phyloP scores from a whole-genome alignment of 2,113 vertebrate species.

The Aphyosemion australe region DNA sequence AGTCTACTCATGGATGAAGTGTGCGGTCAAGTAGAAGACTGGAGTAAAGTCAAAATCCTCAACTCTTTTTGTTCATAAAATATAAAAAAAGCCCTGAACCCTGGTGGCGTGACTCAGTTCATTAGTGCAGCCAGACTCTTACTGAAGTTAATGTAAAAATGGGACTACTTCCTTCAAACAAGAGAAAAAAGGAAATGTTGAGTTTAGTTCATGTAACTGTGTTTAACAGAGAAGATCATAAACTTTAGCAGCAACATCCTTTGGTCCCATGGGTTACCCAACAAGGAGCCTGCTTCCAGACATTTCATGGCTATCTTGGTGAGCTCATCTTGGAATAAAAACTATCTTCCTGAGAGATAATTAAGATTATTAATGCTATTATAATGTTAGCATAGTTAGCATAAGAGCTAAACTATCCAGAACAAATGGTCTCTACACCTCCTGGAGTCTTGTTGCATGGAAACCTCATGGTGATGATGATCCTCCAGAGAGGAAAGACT shows the following conservation, averaged over 20 bases:
- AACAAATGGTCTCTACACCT: background rate
- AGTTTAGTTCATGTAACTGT: background rate
- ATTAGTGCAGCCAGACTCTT: background rate
- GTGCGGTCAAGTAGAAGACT: background rate
- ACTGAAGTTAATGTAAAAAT: constrained; percentile 5
- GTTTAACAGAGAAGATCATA: background rate
- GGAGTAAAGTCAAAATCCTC: background rate
- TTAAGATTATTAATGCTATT: background rate
- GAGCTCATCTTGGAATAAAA: background rate
- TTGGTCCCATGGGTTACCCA: no score
- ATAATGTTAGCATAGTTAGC: background rate
- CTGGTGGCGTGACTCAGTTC: background rate
- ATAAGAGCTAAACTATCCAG: background rate
- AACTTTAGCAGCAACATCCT: background rate
- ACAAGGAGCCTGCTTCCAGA: no score
- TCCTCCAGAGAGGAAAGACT: background rate
- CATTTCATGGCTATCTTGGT: no score
- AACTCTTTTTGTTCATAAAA: background rate
- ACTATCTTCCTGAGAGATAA: background rate
- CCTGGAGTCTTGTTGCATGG: background rate
- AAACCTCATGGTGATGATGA: no score
- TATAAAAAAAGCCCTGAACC: background rate
- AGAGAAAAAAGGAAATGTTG: background rate
- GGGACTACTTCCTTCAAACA: background rate
- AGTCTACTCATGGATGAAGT: constrained; percentile 41